These are phyloP conservation scores for Alviniconcha marisindica DNA, from an alignment of 1,140 invertebrate species.

Conservation along the genomic window DNA sequence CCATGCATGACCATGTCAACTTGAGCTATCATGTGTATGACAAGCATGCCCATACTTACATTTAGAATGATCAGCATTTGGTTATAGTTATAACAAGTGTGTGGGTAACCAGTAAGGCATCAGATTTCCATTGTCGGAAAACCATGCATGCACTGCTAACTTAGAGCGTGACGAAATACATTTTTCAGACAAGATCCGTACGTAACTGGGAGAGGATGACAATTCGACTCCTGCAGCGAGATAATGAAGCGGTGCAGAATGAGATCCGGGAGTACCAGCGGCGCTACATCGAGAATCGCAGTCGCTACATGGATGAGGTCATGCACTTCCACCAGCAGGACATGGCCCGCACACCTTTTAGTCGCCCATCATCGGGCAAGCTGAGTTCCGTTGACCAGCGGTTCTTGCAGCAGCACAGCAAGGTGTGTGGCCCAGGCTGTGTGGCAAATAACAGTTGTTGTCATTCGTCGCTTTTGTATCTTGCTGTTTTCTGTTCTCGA, in stretches of 20 bases:
- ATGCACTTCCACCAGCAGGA: slow-evolving; percentile 56
- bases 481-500: too few relatives aligned
- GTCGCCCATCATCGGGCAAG: neutral
- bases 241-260: slow-evolving; percentile 53
- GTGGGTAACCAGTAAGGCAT: too few relatives aligned
- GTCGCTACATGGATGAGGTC: slow-evolving; percentile 58
- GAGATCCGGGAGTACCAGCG: slow-evolving; percentile 56
- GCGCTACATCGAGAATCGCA: slow-evolving; percentile 55
- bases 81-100: too few relatives aligned
- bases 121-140: neutral
- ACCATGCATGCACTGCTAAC: neutral
- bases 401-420: slow-evolving; percentile 29
- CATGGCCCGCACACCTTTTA: slow-evolving; percentile 50
- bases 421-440: too few relatives aligned
- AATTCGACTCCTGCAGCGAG: slow-evolving; percentile 51
- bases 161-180: too few relatives aligned
- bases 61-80: neutral
- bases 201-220: slow-evolving; percentile 60
- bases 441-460: too few relatives aligned
- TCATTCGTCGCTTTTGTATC: too few relatives aligned
- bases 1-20: too few relatives aligned
- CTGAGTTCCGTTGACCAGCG: neutral
- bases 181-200: slow-evolving; percentile 50
- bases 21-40: too few relatives aligned
- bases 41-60: neutral